Base-by-base conservation (phyloP, 2,888 invertebrate genomes). In the Hirtodrosophila confusa region DNA sequence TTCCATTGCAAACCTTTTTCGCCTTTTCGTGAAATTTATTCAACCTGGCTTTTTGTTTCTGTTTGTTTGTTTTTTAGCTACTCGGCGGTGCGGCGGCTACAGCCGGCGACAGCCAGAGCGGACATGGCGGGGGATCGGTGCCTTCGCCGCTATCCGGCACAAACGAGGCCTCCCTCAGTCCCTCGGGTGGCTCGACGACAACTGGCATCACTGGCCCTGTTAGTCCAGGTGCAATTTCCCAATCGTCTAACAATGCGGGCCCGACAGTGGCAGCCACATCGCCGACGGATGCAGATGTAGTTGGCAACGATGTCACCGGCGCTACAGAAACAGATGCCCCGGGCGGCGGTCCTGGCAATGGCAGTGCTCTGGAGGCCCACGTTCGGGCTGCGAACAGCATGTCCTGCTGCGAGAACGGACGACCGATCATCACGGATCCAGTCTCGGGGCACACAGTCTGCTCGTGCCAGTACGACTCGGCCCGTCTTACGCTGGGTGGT, bases 381-480 rank as follows among this genome's bases (percentile, higher is more conserved):
- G 62, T 63, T 5, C 83, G 83, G 1, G 66, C 27, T 2, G 27
- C 27, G 29, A 67, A 66, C 3, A 65, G 64, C 43, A 80, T 92
- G 75, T 93, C 94, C 63, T 97, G 97, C 93, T 97, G 97, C 93
- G 97, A 97, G 91, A 97, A 97, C 75, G 97, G 97, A 53, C 94
- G 97, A 73, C 97, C 97, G 77, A 95, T 97, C 92, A 96, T 97
- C 93, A 97, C 97, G 80, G 97, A 98, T 92, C 97, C 97, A 11
- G 96, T 97, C 67, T 96, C 97, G 78, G 97, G 97, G 33, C 97
- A 97, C 92, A 96, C 96, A 53, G 97, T 98, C 85, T 98, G 97
- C 93, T 97, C 97, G 84, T 98, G 98, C 92, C 97, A 97, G 92
- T 97, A 97, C 92, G 97, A 97, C 92, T 95, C 96, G 66, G 96